These are phyloP conservation scores for Pterostichus madidus DNA, from an alignment of 2,888 invertebrate species.

Conservation along the genomic window DNA sequence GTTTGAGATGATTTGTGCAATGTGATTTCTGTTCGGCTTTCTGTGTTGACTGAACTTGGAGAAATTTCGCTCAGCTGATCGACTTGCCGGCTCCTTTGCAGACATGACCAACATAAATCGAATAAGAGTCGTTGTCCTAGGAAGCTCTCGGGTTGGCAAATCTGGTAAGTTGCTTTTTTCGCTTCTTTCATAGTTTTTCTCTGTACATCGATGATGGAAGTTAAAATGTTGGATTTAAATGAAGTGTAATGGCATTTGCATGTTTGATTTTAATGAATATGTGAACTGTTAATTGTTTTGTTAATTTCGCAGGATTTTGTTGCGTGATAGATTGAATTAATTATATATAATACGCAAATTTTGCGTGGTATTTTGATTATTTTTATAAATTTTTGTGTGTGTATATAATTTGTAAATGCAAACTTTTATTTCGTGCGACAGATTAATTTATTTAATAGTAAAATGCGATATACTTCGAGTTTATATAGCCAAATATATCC, in stretches of 20 bases:
- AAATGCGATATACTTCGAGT: no score
- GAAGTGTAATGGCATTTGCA: constrained; percentile 27
- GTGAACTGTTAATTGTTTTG: constrained; percentile 1
- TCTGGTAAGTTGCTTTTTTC: constrained; percentile 81
- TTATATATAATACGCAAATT: not conserved
- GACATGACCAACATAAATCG: constrained; percentile 88
- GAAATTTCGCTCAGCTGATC: constrained; percentile 66
- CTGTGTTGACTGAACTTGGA: constrained; percentile 54
- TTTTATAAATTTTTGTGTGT: not conserved
- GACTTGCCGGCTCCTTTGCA: constrained; percentile 52
- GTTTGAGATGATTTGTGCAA: constrained; percentile 53
- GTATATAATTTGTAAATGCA: no score
- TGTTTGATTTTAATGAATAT: not conserved
- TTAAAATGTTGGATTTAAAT: not conserved
- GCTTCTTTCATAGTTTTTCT: not conserved
- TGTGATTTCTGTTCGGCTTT: constrained; percentile 49
- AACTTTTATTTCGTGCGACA: no score
- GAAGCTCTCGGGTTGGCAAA: constrained; percentile 88
- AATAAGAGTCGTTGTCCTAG: constrained; percentile 89
- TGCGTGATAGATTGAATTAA: constrained; percentile 3
- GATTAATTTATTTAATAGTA: no score
- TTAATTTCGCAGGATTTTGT: not conserved
- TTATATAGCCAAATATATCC: no score
- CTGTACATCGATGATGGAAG: not conserved
- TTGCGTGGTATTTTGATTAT: not conserved